Base-by-base conservation (phyloP, 1,140 invertebrate genomes). In the Diorhabda carinulata region DNA sequence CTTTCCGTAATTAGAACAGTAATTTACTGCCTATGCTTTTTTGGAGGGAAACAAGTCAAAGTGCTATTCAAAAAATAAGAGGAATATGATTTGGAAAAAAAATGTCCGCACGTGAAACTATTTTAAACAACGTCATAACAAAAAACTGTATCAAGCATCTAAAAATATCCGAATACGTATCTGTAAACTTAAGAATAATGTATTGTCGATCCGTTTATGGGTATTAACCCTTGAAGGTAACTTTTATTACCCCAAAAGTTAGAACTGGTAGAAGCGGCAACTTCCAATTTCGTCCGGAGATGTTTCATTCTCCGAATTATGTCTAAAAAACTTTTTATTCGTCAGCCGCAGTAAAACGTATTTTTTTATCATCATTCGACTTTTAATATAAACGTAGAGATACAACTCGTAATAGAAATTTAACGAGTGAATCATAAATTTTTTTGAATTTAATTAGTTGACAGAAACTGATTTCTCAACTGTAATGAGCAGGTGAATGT, bases 131-230 rank as follows among this genome's bases (percentile, higher is more conserved):
- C 25, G 25, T 25, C 25, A 25, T 25, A 25, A 25, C 25, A 25
- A 25, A 25, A 25, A 25, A 25, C 25, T 25, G 25, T 25, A 25
- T 25, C 25, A 25, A 25, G 25, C 25, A 25, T 25, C 25, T 25
- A 25, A 25, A 25, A 25, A 25, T 25, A 25, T 25, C 25, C 25
- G 25, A 25, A 25, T 25, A 25, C 25, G 25, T 25, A 25, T 25
- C 25, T 25, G 25, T 25, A 25, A 25, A 25, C 25, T 25, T 25
- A 25, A 25, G 25, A 25, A 52, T 52, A n/a, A 52, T n/a, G 6
- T n/a, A 52, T 52, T 52, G 47, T 52, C 47, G 47, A 52, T 52
- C n/a, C 47, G n/a, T 52, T 52, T 52, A 52, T 52, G 47, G 47
- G 47, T 52, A 52, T 52, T n/a, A 52, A 52, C 47, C 47, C 47